phyloP scores from a whole-genome alignment of 2,113 vertebrate genomes.

The Sinosuthora webbiana region DNA sequence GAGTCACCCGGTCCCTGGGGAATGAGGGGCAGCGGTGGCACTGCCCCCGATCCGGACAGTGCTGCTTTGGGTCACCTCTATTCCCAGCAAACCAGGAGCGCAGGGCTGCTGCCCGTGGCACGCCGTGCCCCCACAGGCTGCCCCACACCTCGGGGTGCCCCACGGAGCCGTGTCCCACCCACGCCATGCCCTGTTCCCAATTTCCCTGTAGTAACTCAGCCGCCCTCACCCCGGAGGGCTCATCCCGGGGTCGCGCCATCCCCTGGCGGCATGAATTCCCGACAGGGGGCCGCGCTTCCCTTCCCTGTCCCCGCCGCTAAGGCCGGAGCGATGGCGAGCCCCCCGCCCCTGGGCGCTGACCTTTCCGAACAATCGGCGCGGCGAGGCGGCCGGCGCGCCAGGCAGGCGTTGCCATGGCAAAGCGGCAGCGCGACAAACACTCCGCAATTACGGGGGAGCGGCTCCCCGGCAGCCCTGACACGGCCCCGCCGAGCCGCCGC shows the following conservation, averaged over 20 bases:
- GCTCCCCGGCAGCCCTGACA: neutral
- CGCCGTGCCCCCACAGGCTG: neutral
- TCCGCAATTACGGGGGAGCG: neutral
- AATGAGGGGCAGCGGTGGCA: fast-evolving
- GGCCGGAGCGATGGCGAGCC: neutral
- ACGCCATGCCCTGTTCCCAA: fast-evolving
- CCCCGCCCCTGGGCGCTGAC: constrained; percentile 44
- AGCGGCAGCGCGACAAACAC: constrained; percentile 18
- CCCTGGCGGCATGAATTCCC: neutral
- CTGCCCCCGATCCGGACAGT: neutral
- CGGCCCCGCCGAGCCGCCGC: neutral
- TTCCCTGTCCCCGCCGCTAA: neutral
- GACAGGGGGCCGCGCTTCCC: neutral
- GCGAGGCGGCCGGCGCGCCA: constrained; percentile 8
- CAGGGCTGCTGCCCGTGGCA: too few relatives aligned
- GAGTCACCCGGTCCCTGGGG: fast-evolving
- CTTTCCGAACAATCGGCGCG: constrained; percentile 53
- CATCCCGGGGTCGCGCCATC: neutral
- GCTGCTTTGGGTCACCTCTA: neutral
- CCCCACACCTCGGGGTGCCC: fast-evolving
- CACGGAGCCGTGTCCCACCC: neutral
- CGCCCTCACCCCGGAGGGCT: neutral
- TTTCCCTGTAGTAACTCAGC: neutral
- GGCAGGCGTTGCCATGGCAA: constrained; percentile 67
- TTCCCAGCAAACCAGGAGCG: neutral